Base-by-base conservation (phyloP, 2,113 vertebrate genomes). In the Candoia aspera region DNA sequence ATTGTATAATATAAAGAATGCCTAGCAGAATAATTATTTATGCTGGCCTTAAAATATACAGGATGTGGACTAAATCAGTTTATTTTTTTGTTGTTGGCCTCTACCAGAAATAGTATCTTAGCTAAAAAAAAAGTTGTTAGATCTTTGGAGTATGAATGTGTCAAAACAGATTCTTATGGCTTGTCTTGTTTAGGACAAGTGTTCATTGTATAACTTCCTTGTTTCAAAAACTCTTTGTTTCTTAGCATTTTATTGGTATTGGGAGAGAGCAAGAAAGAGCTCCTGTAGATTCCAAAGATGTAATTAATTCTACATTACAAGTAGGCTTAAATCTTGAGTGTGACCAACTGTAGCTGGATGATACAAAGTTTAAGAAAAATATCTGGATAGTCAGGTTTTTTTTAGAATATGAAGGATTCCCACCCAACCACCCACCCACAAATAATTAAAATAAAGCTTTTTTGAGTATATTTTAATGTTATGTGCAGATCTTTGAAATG, bases 261-360 rank as follows among this genome's bases (percentile, higher is more conserved):
- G 90, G 83, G 93, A 93, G 86, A 91, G 91, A 93, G 86, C 19
- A 42, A 90, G 92, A 93, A 96, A 95, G 96, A 95, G 95, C 96
- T 96, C 95, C 96, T 95, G 92, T 95, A 96, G 96, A 93, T 89
- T 94, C 94, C 42, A 79, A 94, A 87, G 93, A 90, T 84, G 73
- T 57, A 90, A 62, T 46, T 85, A 83, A 46, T 89, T 94, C 91
- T 87, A 1, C 88, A n/a, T 55, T 55, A 73, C 87, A 26, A 46
- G 26, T 87, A 86, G 94, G 84, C 59, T 94, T 68, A 57, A 59
- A 90, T 90, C 91, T 91, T 92, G 93, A 84, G 87, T 92, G 91
- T 95, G 92, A 84, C 93, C 92, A 94, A 92, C 94, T 92, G 93
- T 94, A 93, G 94, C 93, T 84, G 87, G 55, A 59, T 58, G 92